Base-by-base conservation (phyloP, 2,113 vertebrate species). In the Cardinalis cardinalis region DNA sequence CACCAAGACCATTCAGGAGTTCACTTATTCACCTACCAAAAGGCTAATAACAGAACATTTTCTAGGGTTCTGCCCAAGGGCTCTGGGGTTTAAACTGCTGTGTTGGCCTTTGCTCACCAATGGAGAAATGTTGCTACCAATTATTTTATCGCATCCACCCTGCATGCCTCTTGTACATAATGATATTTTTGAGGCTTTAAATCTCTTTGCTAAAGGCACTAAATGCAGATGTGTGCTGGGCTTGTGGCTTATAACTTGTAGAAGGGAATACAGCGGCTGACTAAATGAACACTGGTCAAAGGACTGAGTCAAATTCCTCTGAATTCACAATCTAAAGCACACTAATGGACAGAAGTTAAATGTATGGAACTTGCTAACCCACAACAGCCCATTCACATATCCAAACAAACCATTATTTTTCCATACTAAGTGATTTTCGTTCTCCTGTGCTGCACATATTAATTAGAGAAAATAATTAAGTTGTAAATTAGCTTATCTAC, bases 71-170 rank as follows among this genome's bases (percentile, higher is more conserved):
- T 76, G 73, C 86, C 81, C 1, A 6, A 88, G 65, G 69, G 38
- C 73, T 89, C 73, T 71, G 51, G 60, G 76, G 77, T 87, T 87
- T 90, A 64, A 88, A 92, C 76, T 93, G 25, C 84, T 84, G 29
- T 75, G 58, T 5, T 89, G 87, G 81, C 66, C 53, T 92, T 89
- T 5, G 19, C 73, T 84, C 83, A 74, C 89, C 65, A 75, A 71
- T 19, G 29, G 66, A 90, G 77, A 93, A 90, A 93, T 72, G 84
- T 92, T 93, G 77, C 77, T 82, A 84, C 65, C 91, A 93, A 87
- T 90, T 92, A 94, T 92, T 94, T 90, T 84, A 89, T 90, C 87
- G 84, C 70, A 55, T 32, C 56, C 44, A 87, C 81, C 91, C 91
- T 78, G 91, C 81, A 75, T 5, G 34, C 56, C 74, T 96, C 84